phyloP scores from a whole-genome alignment of 2,888 invertebrate genomes.

The Oligia fasciuncula region DNA sequence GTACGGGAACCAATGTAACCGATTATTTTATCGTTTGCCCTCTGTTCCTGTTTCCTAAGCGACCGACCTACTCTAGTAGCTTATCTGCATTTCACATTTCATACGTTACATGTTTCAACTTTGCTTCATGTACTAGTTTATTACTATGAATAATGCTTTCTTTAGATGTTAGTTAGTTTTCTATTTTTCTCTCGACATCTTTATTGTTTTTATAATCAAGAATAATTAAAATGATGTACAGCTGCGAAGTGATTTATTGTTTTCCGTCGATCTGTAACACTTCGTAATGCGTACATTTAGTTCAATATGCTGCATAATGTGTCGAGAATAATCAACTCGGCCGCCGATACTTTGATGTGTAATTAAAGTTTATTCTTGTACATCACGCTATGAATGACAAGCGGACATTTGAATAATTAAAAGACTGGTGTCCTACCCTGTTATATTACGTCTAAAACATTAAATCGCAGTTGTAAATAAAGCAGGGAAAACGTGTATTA shows the following conservation, averaged over 20 bases:
- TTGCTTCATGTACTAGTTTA: constrained; percentile 21
- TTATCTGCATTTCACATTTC: constrained; percentile 60
- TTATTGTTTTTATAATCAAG: constrained; percentile 35
- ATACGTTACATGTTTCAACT: constrained; percentile 4
- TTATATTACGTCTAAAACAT: constrained; percentile 24
- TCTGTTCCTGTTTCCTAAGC: constrained; percentile 62
- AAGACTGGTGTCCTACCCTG: constrained; percentile 33
- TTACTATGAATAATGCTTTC: constrained; percentile 19
- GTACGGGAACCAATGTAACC: constrained; percentile 62
- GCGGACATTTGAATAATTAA: constrained; percentile 52
- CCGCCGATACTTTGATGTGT: constrained; percentile 50
- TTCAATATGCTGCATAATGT: constrained; percentile 43
- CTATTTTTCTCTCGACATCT: constrained; percentile 23
- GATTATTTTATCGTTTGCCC: constrained; percentile 64
- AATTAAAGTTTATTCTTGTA: constrained; percentile 52
- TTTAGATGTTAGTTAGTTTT: constrained; percentile 11
- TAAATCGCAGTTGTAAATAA: constrained; percentile 36
- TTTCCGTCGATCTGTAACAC: constrained; percentile 56
- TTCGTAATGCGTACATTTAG: constrained; percentile 25
- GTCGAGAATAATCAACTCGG: constrained; percentile 53
- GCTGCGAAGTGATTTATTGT: constrained; percentile 50
- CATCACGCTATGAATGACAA: constrained; percentile 56
- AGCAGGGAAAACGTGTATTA: constrained; percentile 46
- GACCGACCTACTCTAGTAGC: constrained; percentile 54
- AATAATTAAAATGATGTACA: constrained; percentile 33